These are phyloP conservation scores for Toxotes lorentzi DNA, from an alignment of 2,797 vertebrate species.

Conservation along the genomic window DNA sequence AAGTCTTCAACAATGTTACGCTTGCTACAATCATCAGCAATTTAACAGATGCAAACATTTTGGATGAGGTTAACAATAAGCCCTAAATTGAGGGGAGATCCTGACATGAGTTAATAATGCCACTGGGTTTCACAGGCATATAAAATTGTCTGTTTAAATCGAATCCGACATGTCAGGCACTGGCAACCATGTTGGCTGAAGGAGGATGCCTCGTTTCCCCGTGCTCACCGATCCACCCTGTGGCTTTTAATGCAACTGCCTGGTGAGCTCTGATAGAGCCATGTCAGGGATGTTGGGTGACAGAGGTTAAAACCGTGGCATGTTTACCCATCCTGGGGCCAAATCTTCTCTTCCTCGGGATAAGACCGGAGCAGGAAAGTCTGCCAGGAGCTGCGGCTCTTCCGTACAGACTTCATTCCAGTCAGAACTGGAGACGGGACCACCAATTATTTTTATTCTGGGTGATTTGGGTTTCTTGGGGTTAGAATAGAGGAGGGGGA, in stretches of 20 bases:
- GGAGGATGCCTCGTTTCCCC: conserved; percentile 21
- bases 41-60: conserved; percentile 51
- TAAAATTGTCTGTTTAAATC: conserved; percentile 34
- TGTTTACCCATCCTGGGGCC: conserved; percentile 45
- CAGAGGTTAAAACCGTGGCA: conserved; percentile 62
- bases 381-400: conserved; percentile 67
- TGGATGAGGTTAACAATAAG: conserved; percentile 48
- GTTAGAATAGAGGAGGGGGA: conserved; percentile 60
- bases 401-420: conserved; percentile 66
- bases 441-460: conserved; percentile 82
- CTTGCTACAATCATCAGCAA: conserved; percentile 32
- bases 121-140: conserved; percentile 21
- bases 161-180: conserved; percentile 7
- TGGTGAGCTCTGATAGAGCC: conserved; percentile 44
- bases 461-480: conserved; percentile 74
- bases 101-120: conserved; percentile 45
- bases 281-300: conserved; percentile 57
- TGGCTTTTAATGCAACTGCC: conserved; percentile 46
- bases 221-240: conserved; percentile 18
- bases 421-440: conserved; percentile 72
- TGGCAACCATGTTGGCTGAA: conserved; percentile 34
- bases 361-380: conserved; percentile 38
- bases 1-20: conserved; percentile 9
- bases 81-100: conserved; percentile 46
- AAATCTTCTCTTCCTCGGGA: conserved; percentile 63